Percentiles rank a stretch among this genome's conserved stretches.
Evolutionary conservation across 2,797 vertebrate species (phyloP).

Genomic region (Gymnocypris eckloni): DNA sequence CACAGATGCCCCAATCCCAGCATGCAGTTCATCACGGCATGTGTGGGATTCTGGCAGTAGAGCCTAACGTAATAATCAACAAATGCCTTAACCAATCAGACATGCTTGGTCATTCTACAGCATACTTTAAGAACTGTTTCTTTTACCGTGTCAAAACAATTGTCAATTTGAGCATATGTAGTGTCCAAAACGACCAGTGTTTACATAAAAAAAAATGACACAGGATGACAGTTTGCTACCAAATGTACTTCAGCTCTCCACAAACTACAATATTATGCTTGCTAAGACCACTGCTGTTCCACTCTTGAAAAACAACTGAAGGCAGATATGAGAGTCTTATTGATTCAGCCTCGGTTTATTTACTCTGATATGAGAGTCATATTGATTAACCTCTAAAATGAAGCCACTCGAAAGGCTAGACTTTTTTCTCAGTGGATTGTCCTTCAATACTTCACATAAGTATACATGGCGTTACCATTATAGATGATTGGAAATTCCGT

Average conservation of each 20-base stretch:
- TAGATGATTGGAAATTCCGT: slow-evolving; percentile 33
- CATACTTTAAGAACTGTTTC: not conserved
- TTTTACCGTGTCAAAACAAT: slow-evolving; percentile 18
- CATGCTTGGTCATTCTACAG: slow-evolving; percentile 5
- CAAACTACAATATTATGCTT: slow-evolving; percentile 36
- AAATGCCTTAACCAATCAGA: slow-evolving; percentile 32
- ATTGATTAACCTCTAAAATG: slow-evolving; percentile 48
- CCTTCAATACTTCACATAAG: slow-evolving; percentile 36
- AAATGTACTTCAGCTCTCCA: slow-evolving; percentile 29
- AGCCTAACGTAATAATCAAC: slow-evolving; percentile 33
- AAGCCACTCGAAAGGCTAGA: slow-evolving; percentile 44
- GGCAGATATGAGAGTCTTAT: slow-evolving; percentile 48
- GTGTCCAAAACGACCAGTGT: not conserved
- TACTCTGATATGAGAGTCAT: slow-evolving; percentile 40
- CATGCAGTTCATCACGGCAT: slow-evolving; percentile 51
- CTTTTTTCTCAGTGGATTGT: slow-evolving; percentile 29
- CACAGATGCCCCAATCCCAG: slow-evolving; percentile 55
- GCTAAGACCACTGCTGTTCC: slow-evolving; percentile 37
- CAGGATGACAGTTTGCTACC: slow-evolving; percentile 27
- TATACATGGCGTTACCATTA: slow-evolving; percentile 33
- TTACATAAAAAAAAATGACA: not conserved
- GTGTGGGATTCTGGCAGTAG: slow-evolving; percentile 44
- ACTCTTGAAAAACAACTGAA: slow-evolving; percentile 41
- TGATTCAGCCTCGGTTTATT: slow-evolving; percentile 45
- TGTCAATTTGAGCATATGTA: not conserved